Percentiles rank a stretch among this genome's conserved stretches.
These are phyloP conservation scores for Polydesmus complanatus DNA, from an alignment of 2,888 invertebrate genomes.

Conservation along the genomic window DNA sequence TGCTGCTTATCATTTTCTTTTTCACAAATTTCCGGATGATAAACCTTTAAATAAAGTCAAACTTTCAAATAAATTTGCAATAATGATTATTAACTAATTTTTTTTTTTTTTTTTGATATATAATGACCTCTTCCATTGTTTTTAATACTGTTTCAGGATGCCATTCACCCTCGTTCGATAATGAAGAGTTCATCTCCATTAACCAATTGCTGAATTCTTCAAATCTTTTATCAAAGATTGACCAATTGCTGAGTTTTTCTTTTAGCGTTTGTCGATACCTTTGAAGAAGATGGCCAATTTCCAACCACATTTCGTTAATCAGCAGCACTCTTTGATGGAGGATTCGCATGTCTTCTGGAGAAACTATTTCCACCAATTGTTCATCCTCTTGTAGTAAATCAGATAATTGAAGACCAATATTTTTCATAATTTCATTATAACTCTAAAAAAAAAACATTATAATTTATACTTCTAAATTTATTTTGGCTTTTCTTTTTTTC, in stretches of 20 bases:
- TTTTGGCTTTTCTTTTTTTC: slow-evolving; percentile 3
- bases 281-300: slow-evolving; percentile 62
- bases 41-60: slow-evolving; percentile 5
- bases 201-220: slow-evolving; percentile 14
- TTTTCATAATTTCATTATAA: slow-evolving; percentile 44
- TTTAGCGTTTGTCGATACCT: slow-evolving; percentile 55
- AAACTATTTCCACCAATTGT: slow-evolving; percentile 68
- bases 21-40: slow-evolving; percentile 10
- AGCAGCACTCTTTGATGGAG: slow-evolving; percentile 65
- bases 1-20: slow-evolving; percentile 12
- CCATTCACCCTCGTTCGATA: slow-evolving; percentile 6
- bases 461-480: background rate
- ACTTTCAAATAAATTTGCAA: background rate
- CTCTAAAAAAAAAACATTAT: slow-evolving; percentile 28
- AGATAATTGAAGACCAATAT: slow-evolving; percentile 50
- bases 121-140: slow-evolving; percentile 15
- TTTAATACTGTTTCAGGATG: slow-evolving; percentile 11
- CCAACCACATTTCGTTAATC: slow-evolving; percentile 62
- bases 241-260: slow-evolving; percentile 55
- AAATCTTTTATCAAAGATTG: slow-evolving; percentile 45
- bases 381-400: slow-evolving; percentile 58
- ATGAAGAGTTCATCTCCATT: slow-evolving; percentile 9
- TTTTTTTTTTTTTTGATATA: background rate
- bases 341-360: slow-evolving; percentile 66
- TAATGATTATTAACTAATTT: background rate